Evolutionary conservation across 2,113 vertebrate species (phyloP).

Genomic region (Sigmodon hispidus): DNA sequence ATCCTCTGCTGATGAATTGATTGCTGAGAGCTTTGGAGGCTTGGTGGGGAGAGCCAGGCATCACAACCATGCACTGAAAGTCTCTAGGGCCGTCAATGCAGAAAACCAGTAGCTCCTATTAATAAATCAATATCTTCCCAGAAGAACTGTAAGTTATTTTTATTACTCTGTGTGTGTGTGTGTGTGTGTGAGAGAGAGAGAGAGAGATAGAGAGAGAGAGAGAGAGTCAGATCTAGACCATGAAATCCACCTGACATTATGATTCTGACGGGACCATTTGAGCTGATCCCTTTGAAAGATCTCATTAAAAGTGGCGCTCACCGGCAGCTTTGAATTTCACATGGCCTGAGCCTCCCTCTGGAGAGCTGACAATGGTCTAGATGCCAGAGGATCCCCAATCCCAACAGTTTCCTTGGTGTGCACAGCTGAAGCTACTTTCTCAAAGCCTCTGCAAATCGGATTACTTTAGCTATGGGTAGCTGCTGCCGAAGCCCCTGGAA

Average conservation of each 20-base stretch:
- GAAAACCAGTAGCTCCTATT: conserved; percentile 76
- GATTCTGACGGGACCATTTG: conserved; percentile 82
- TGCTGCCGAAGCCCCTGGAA: conserved; percentile 28
- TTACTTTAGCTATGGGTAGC: conserved; percentile 74
- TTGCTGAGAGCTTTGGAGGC: conserved; percentile 66
- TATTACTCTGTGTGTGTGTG: conserved; percentile 70
- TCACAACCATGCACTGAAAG: conserved; percentile 27
- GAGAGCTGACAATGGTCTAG: conserved; percentile 83
- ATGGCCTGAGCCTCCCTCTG: conserved; percentile 82
- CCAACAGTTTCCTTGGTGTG: conserved; percentile 76
- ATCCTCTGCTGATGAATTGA: conserved; percentile 61
- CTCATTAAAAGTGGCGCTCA: conserved; percentile 83
- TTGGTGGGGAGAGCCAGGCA: conserved; percentile 66
- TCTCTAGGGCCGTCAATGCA: conserved; percentile 57
- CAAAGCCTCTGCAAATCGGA: conserved; percentile 80
- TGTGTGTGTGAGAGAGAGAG: conserved; percentile 69
- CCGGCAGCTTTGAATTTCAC: conserved; percentile 81
- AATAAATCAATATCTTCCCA: conserved; percentile 80
- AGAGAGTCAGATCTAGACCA: conserved; percentile 79
- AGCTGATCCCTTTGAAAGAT: conserved; percentile 82
- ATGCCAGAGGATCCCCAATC: conserved; percentile 69
- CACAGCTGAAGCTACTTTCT: conserved; percentile 80
- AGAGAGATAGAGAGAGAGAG: not conserved
- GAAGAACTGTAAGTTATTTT: conserved; percentile 77
- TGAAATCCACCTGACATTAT: conserved; percentile 88